Conservation (phyloP, 1,140 invertebrate species). For the Drosophila sturtevanti region DNA sequence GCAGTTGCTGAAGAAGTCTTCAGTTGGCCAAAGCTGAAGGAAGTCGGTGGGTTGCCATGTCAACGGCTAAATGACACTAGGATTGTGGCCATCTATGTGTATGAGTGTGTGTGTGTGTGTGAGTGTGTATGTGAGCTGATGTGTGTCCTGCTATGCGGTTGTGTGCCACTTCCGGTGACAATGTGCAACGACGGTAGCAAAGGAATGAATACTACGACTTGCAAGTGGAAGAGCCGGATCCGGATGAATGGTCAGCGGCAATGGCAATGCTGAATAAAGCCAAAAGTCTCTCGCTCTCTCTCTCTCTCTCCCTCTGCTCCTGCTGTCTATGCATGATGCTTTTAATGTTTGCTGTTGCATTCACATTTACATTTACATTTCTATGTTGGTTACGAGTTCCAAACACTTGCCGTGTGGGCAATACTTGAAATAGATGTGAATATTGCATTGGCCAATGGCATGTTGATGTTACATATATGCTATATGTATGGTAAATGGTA, state of each 20-base stretch:
- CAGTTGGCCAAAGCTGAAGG: conserved; percentile 59
- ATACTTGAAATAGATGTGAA: conserved; percentile 70
- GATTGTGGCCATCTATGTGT: conserved; percentile 18
- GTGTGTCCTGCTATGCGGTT: conserved; percentile 44
- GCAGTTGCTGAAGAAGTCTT: not conserved
- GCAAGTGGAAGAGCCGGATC: conserved; percentile 66
- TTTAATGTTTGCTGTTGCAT: conserved; percentile 27
- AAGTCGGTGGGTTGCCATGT: conserved; percentile 64
- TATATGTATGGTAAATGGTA: too few species aligned
- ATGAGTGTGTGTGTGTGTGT: conserved; percentile 3
- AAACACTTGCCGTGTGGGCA: conserved; percentile 67
- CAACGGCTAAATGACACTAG: conserved; percentile 61
- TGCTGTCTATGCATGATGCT: conserved; percentile 5
- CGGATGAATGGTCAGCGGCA: conserved; percentile 64
- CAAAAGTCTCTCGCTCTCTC: conserved; percentile 20
- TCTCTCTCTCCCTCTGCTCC: not conserved
- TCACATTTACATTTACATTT: conserved; percentile 24
- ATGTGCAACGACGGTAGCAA: conserved; percentile 64
- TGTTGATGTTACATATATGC: not conserved
- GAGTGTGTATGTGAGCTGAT: conserved; percentile 5
- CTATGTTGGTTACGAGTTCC: conserved; percentile 39
- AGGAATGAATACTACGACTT: conserved; percentile 59
- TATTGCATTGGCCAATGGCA: conserved; percentile 56
- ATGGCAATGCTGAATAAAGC: conserved; percentile 54
- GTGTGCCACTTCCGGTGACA: conserved; percentile 74